phyloP scores from a whole-genome alignment of 2,888 invertebrate genomes.

The Pinctada fucata region DNA sequence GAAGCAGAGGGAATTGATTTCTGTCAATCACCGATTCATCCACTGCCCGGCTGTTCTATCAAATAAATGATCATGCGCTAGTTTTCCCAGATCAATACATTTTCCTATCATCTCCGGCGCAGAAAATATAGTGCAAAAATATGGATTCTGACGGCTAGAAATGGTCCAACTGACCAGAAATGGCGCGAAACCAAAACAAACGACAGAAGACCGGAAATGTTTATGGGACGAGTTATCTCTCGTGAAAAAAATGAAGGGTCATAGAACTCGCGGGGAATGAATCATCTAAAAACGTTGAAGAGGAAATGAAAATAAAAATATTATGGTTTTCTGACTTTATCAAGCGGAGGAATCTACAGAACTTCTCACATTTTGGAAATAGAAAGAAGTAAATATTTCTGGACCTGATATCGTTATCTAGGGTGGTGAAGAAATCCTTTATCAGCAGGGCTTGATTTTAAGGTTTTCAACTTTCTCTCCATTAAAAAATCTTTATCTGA shows the following conservation, averaged over 20 bases:
- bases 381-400: too few relatives aligned
- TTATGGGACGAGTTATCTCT: too few relatives aligned
- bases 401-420: neutral
- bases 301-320: too few relatives aligned
- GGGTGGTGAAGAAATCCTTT: neutral
- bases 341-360: too few relatives aligned
- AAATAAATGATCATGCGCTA: constrained; percentile 46
- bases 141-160: neutral
- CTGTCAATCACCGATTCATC: constrained; percentile 45
- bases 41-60: constrained; percentile 36
- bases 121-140: neutral
- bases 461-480: neutral
- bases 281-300: too few relatives aligned
- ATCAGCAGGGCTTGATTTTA: neutral
- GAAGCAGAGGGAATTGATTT: constrained; percentile 39
- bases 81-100: constrained; percentile 52
- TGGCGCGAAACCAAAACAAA: too few relatives aligned
- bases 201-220: too few relatives aligned
- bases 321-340: too few relatives aligned
- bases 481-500: neutral
- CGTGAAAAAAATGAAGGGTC: too few relatives aligned
- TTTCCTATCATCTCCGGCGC: constrained; percentile 27
- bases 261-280: too few relatives aligned
- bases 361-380: too few relatives aligned
- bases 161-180: too few relatives aligned